These are phyloP conservation scores for Aspiorhynchus laticeps DNA, from an alignment of 2,113 vertebrate species.

Conservation along the genomic window DNA sequence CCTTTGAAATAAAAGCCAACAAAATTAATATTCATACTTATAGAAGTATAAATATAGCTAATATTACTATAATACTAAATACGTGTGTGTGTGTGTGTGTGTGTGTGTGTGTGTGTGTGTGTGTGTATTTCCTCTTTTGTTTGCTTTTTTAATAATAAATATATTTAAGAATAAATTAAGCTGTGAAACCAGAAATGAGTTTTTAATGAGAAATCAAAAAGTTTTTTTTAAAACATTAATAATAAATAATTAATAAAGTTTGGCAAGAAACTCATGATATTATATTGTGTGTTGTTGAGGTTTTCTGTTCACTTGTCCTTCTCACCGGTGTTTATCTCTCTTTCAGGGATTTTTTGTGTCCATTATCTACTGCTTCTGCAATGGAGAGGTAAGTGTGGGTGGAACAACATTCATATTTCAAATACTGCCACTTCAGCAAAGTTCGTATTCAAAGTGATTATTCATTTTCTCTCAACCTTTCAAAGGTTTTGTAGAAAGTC, in stretches of 20 bases:
- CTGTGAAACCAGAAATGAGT: not conserved
- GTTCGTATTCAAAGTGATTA: not conserved
- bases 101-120: too few species aligned
- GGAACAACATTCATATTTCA: not conserved
- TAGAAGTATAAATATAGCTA: too few species aligned
- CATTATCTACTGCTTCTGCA: conserved; percentile 91
- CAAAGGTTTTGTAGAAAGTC: not conserved
- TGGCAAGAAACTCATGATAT: not conserved
- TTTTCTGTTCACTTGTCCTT: not conserved
- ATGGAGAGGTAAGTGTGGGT: conserved; percentile 83
- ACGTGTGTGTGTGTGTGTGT: too few species aligned
- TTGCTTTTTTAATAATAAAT: not conserved
- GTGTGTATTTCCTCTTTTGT: too few species aligned
- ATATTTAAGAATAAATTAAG: not conserved
- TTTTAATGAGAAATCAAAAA: too few species aligned
- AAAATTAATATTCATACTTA: not conserved
- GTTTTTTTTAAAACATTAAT: too few species aligned
- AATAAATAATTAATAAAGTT: not conserved
- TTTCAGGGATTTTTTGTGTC: conserved; percentile 90
- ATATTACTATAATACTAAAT: too few species aligned
- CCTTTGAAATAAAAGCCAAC: not conserved
- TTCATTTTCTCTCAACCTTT: not conserved
- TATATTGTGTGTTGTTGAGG: conserved; percentile 9
- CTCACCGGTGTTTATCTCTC: conserved; percentile 12
- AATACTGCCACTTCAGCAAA: not conserved